Base-by-base conservation (phyloP, 2,113 vertebrate genomes). In the Burhinus oedicnemus region DNA sequence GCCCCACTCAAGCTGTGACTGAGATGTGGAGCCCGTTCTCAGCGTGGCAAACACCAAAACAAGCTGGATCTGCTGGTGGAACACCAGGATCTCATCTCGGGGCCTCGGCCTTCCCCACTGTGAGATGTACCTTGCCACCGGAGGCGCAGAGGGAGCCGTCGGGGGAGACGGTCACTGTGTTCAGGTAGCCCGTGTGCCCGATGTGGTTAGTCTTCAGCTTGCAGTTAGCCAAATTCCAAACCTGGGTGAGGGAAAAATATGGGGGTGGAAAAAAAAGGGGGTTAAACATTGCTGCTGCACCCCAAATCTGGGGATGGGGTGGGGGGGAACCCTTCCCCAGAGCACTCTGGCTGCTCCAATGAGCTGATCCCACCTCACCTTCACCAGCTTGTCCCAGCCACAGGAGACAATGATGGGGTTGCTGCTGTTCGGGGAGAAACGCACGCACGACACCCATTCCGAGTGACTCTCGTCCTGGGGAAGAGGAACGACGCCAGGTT, bases 341-440 rank as follows among this genome's bases (percentile, higher is more conserved):
- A 55, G 16, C 12, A 4, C 6, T 42, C 11, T 2, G 30, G 44
- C 21, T 49, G 49, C 44, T 27, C 29, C 6, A 1, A 15, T 25
- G 36, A 47, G n/a, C 23, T 15, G 82, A 21, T 36, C 30, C 36
- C 49, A 19, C 25, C 97, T 96, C 95, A 99, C 99, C 99, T 99
- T 99, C 66, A 99, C 99, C 98, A 99, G 98, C 91, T 99, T 99
- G 97, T 99, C 99, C 99, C 99, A 99, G 74, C 99, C 99, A 4
- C 99, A 99, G 90, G 99, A 99, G n/a, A 99, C 99, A 14, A 99
- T 99, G 97, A 99, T 99, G 94, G 99, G 99, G 97, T 99, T 99
- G 98, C 98, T 99, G 98, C 99, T 99, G 97, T 99, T 99, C 42
- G 99, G 99, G 13, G 99, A 99, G 98, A 99, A 99, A 17, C 99